Conservation (phyloP, 2,113 vertebrate species). For the Isurus oxyrinchus region DNA sequence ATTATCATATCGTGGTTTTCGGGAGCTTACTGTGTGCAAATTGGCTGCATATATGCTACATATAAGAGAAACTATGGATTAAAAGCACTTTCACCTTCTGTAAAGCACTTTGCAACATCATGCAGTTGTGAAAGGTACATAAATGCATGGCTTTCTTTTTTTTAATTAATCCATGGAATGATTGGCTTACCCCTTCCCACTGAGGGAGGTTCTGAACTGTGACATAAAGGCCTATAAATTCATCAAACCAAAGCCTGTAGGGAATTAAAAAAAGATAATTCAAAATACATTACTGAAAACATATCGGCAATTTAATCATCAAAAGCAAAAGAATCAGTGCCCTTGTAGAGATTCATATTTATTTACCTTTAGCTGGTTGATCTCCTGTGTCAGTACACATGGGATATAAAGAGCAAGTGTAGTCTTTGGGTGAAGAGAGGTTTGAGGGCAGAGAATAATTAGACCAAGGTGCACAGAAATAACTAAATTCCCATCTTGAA, state of each 20-base stretch:
- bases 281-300: constrained; percentile 12
- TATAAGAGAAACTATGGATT: neutral
- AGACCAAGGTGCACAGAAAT: neutral
- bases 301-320: neutral
- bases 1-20: neutral
- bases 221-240: constrained; percentile 86
- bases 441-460: neutral
- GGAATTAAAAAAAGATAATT: constrained; percentile 43
- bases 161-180: neutral
- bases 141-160: neutral
- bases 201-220: constrained; percentile 95
- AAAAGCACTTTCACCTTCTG: neutral
- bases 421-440: neutral
- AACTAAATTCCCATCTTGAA: neutral
- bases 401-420: neutral
- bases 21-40: neutral
- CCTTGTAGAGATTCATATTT: neutral
- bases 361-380: neutral
- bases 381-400: neutral
- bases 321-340: neutral
- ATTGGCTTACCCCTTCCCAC: constrained; percentile 88
- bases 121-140: neutral
- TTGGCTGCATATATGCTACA: neutral
- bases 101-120: neutral
- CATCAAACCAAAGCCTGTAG: constrained; percentile 93